These are phyloP conservation scores for Chloromyia formosa DNA, from an alignment of 2,888 invertebrate genomes.

Conservation along the genomic window DNA sequence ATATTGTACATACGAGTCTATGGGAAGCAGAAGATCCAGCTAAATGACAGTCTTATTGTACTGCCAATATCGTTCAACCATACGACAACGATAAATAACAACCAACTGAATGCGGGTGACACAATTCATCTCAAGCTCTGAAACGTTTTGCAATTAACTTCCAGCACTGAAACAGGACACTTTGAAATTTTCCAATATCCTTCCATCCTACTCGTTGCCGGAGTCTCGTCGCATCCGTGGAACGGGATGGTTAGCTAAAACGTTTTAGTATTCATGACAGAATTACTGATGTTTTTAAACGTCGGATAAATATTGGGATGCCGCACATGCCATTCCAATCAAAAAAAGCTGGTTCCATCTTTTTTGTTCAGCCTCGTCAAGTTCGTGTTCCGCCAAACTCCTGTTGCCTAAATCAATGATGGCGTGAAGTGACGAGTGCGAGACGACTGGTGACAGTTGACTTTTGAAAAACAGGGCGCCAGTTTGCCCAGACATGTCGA, in stretches of 20 bases:
- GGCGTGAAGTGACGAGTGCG: constrained; percentile 25
- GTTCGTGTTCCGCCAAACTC: neutral
- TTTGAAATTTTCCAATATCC: constrained; percentile 15
- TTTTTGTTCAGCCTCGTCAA: neutral
- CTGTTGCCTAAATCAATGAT: neutral
- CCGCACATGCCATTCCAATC: constrained; percentile 28
- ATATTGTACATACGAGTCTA: too few species aligned
- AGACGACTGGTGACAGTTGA: constrained; percentile 27
- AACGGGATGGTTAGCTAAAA: neutral
- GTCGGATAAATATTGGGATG: constrained; percentile 14
- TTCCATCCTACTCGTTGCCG: neutral
- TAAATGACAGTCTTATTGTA: too few species aligned
- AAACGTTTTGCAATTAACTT: constrained; percentile 14
- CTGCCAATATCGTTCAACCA: too few species aligned
- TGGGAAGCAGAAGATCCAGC: too few species aligned
- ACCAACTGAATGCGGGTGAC: too few species aligned
- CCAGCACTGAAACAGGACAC: neutral
- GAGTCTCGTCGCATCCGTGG: neutral
- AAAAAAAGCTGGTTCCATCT: neutral
- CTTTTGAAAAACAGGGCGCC: constrained; percentile 45
- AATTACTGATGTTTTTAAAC: constrained; percentile 6
- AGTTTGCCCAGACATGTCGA: constrained; percentile 47
- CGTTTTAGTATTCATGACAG: constrained; percentile 20
- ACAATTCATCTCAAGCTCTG: neutral
- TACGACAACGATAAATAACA: too few species aligned